A percentile compares a stretch with the other conserved stretches of the same genome.
These are phyloP conservation scores for Lepidurus couesii DNA, from an alignment of 1,140 invertebrate species.

Conservation along the genomic window DNA sequence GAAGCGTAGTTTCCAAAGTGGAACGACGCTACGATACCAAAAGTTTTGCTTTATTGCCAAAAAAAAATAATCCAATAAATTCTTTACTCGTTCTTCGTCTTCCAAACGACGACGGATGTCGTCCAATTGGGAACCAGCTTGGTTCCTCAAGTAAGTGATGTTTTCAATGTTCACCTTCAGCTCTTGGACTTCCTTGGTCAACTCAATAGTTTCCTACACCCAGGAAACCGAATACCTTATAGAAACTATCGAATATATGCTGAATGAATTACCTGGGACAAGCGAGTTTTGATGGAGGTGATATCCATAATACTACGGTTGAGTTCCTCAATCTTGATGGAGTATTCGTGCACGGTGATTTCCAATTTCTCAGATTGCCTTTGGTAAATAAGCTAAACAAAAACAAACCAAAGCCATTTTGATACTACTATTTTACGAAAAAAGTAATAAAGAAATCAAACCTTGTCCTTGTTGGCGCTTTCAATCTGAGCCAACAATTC, in stretches of 20 bases:
- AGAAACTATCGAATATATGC: background rate
- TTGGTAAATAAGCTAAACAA: slow-evolving; percentile 57
- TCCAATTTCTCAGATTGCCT: slow-evolving; percentile 89
- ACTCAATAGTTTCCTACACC: slow-evolving; percentile 78
- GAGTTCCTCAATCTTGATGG: slow-evolving; percentile 89
- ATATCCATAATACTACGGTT: slow-evolving; percentile 92
- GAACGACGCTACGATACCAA: slow-evolving; percentile 60
- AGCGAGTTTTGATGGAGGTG: slow-evolving; percentile 78
- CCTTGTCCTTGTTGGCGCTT: slow-evolving; percentile 82
- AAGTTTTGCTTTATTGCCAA: background rate
- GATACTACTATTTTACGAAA: background rate
- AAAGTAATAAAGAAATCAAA: slow-evolving; percentile 41
- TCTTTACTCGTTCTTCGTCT: slow-evolving; percentile 77
- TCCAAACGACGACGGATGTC: slow-evolving; percentile 87
- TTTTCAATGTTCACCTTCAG: slow-evolving; percentile 92
- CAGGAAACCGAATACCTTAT: slow-evolving; percentile 30
- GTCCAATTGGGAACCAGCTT: slow-evolving; percentile 81
- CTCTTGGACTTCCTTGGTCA: slow-evolving; percentile 89
- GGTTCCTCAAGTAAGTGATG: slow-evolving; percentile 77
- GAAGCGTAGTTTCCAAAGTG: slow-evolving; percentile 76
- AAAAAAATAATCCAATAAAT: background rate
- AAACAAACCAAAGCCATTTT: slow-evolving; percentile 26
- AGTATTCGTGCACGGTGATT: slow-evolving; percentile 77
- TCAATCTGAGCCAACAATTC: slow-evolving; percentile 90
- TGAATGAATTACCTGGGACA: slow-evolving; percentile 56